phyloP scores from a whole-genome alignment of 64 coral and sea anemone genomes.

The Hydrozoanthus tunicans region DNA sequence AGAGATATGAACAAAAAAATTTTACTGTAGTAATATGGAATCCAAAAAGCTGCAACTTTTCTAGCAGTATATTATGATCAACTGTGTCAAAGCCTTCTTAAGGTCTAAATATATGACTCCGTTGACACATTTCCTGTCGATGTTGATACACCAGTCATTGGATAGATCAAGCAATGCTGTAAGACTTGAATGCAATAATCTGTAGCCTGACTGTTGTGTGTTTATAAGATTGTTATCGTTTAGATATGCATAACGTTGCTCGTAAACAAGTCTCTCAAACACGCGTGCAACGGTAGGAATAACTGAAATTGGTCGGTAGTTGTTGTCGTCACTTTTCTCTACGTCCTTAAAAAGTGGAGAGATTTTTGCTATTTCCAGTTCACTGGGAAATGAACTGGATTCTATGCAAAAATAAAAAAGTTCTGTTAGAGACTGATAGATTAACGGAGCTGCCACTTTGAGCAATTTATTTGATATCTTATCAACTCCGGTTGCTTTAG shows the following conservation, averaged over 20 bases:
- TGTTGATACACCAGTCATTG: not conserved
- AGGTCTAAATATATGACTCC: not conserved
- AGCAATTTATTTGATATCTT: constrained; percentile 2
- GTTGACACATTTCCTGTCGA: not conserved
- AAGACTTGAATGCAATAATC: not conserved
- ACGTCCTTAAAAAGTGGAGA: constrained; percentile 42
- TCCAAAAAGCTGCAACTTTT: too few species aligned
- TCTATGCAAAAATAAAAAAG: constrained; percentile 38
- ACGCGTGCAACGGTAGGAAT: not conserved
- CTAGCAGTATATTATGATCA: not conserved
- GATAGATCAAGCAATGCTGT: not conserved
- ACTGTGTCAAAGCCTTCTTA: too few species aligned
- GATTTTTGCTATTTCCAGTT: constrained; percentile 52
- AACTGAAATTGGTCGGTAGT: constrained; percentile 37
- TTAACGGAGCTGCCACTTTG: not conserved
- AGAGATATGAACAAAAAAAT: too few species aligned
- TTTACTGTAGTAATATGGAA: too few species aligned
- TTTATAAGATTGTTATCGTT: constrained; percentile 4
- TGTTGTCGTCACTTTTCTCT: not conserved
- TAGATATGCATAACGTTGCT: constrained; percentile 14
- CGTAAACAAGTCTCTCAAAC: constrained; percentile 14
- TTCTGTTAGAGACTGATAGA: constrained; percentile 1
- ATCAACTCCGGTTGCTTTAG: not conserved
- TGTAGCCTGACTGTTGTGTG: constrained; percentile 1
- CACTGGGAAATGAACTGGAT: constrained; percentile 36